phyloP scores from a whole-genome alignment of 2,113 vertebrate genomes.

The Aplodontia rufa region DNA sequence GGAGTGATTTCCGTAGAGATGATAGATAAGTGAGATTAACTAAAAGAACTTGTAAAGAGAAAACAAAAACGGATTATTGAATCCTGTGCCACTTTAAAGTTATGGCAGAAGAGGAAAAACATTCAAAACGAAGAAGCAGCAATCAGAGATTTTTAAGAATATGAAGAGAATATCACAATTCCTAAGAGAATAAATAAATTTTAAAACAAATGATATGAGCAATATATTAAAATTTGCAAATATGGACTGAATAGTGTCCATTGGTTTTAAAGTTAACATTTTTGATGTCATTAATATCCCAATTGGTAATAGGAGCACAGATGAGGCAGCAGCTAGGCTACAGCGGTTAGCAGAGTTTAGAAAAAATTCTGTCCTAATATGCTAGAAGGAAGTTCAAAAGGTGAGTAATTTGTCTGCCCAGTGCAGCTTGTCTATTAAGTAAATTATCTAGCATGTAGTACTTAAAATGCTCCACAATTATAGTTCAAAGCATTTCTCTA shows the following conservation, averaged over 20 bases:
- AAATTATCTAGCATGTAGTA: background rate
- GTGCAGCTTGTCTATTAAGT: background rate
- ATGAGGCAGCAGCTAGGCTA: background rate
- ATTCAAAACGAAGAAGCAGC: background rate
- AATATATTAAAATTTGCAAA: background rate
- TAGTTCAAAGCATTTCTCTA: slow-evolving; percentile 15
- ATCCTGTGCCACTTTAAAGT: background rate
- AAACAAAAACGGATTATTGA: background rate
- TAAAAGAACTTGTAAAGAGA: background rate
- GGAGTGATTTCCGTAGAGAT: background rate
- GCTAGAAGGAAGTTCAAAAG: slow-evolving; percentile 18
- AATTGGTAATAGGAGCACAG: accelerated
- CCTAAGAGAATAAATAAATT: background rate
- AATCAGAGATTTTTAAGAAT: background rate
- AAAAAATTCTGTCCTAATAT: background rate
- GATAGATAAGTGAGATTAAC: background rate
- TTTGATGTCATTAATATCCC: background rate
- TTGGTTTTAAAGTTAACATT: background rate
- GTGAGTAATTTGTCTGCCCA: background rate
- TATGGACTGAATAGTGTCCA: background rate
- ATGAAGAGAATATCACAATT: background rate
- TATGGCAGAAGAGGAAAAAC: background rate
- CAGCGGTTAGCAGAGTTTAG: background rate
- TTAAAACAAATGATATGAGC: background rate
- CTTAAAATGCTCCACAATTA: slow-evolving; percentile 51